Evolutionary conservation across 2,888 invertebrate species (phyloP).

Genomic region (Helobdella robusta): DNA sequence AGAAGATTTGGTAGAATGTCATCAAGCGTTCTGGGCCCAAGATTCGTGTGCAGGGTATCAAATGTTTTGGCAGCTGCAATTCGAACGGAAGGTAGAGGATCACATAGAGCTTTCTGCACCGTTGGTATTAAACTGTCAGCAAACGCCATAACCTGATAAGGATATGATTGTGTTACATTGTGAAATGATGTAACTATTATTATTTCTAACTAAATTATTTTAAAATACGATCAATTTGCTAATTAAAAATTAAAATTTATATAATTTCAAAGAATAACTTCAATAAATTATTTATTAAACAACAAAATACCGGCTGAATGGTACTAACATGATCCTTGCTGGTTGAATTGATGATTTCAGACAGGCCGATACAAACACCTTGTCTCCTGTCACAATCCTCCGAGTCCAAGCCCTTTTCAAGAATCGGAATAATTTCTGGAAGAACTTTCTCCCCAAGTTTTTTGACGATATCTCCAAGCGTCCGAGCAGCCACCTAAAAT

Average conservation of each 20-base stretch:
- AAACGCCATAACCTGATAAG: conserved; percentile 59
- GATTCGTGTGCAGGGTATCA: conserved; percentile 85
- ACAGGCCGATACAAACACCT: conserved; percentile 93
- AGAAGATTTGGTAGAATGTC: conserved; percentile 89
- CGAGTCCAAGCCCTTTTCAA: conserved; percentile 83
- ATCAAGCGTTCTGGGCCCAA: conserved; percentile 84
- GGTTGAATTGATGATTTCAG: conserved; percentile 94
- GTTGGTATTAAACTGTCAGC: conserved; percentile 81
- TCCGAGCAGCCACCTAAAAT: conserved; percentile 75
- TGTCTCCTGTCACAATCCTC: conserved; percentile 87
- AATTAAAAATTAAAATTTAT: too few species aligned
- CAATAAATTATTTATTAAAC: too few species aligned
- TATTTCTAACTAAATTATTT: too few species aligned
- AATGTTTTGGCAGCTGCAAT: conserved; percentile 92
- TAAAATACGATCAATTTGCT: too few species aligned
- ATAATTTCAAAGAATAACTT: too few species aligned
- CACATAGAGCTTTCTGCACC: conserved; percentile 78
- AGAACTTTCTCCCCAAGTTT: conserved; percentile 94
- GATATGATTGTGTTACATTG: too few species aligned
- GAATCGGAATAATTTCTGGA: conserved; percentile 93
- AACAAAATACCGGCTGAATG: too few species aligned
- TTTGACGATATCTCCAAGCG: conserved; percentile 87
- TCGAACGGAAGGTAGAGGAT: conserved; percentile 80
- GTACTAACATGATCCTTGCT: conserved; percentile 65
- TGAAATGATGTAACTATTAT: too few species aligned